Conservation (phyloP, 53 echinoderm and acorn worm genomes). For the Henricia sp. region DNA sequence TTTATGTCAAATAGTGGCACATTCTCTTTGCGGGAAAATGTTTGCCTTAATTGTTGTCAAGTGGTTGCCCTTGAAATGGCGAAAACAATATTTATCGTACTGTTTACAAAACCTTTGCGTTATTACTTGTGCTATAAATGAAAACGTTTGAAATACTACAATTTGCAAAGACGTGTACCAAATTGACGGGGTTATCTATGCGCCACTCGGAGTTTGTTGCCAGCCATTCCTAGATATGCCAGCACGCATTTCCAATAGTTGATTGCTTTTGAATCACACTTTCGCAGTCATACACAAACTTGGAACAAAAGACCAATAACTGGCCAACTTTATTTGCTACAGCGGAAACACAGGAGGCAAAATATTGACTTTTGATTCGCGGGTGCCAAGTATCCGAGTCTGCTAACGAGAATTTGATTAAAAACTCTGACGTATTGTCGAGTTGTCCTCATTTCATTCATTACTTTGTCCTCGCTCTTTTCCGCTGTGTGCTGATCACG, state of each 20-base stretch:
- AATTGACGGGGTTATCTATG: too few species aligned
- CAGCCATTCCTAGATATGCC: too few species aligned
- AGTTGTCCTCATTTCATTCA: constrained; percentile 19
- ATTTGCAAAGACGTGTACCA: too few species aligned
- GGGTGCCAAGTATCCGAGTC: constrained; percentile 27
- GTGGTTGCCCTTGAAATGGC: constrained; percentile 39
- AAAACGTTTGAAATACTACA: too few species aligned
- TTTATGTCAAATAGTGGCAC: not conserved
- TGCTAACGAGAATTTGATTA: constrained; percentile 51
- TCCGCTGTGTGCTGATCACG: too few species aligned
- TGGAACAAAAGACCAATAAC: constrained; percentile 11
- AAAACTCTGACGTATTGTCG: constrained; percentile 6
- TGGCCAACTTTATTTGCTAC: constrained; percentile 7
- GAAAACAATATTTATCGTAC: too few species aligned
- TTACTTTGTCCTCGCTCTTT: not conserved
- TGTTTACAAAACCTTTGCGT: too few species aligned
- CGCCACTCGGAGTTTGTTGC: too few species aligned
- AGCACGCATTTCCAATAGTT: too few species aligned
- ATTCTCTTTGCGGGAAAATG: not conserved
- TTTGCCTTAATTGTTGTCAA: constrained; percentile 20
- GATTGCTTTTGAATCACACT: not conserved
- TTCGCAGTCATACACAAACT: constrained; percentile 17
- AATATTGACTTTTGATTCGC: constrained; percentile 31
- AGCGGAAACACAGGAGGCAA: not conserved
- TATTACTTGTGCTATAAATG: too few species aligned